Conservation (phyloP, 2,113 vertebrate genomes). For the Litocranius walleri region DNA sequence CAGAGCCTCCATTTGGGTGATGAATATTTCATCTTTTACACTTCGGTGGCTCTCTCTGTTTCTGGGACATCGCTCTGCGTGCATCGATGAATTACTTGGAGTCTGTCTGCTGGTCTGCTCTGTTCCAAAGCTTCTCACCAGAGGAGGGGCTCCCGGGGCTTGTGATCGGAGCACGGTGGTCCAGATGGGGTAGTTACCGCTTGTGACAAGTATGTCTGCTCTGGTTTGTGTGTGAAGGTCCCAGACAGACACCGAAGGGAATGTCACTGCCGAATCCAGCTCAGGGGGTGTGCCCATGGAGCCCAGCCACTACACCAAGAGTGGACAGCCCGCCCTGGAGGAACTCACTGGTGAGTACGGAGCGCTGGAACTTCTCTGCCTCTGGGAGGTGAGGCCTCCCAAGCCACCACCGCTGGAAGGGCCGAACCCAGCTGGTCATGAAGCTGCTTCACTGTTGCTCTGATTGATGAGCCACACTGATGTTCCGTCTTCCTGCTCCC, state of each 20-base stretch:
- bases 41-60: conserved; percentile 73
- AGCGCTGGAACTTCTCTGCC: neutral
- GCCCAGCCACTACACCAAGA: conserved; percentile 87
- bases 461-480: neutral
- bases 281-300: conserved; percentile 85
- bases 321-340: conserved; percentile 87
- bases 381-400: neutral
- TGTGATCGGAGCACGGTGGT: neutral
- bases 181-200: neutral
- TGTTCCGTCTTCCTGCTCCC: neutral
- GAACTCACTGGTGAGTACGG: conserved; percentile 88
- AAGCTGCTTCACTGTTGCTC: neutral
- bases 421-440: neutral
- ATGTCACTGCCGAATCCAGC: conserved; percentile 81
- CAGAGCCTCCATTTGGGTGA: conserved; percentile 43
- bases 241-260: conserved; percentile 92
- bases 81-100: conserved; percentile 81
- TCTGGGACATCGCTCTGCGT: conserved; percentile 72
- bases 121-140: conserved; percentile 46
- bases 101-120: conserved; percentile 59
- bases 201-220: conserved; percentile 37
- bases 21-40: conserved; percentile 77
- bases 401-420: neutral
- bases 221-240: conserved; percentile 84
- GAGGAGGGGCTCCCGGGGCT: conserved; percentile 32